Evolutionary conservation across 2,113 vertebrate species (phyloP).

Genomic region (Entosphenus tridentatus): DNA sequence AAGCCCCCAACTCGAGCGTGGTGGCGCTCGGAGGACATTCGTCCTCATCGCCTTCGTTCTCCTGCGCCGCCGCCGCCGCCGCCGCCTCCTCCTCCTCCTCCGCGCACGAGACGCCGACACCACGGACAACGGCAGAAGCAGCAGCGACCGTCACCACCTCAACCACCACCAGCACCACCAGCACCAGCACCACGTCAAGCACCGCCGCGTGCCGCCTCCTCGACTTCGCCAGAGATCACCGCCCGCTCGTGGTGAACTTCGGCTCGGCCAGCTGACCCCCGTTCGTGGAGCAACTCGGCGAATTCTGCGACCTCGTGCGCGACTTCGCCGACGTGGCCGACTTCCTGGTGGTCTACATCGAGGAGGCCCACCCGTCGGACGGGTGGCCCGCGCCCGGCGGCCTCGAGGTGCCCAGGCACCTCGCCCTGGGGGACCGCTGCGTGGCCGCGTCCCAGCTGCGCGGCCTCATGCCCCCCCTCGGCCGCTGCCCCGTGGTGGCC

Average conservation of each 20-base stretch:
- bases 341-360: conserved; percentile 88
- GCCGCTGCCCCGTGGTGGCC: conserved; percentile 66
- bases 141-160: not conserved
- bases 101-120: no score
- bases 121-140: no score
- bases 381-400: conserved; percentile 67
- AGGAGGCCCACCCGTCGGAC: conserved; percentile 83
- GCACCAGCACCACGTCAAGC: not conserved
- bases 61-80: no score
- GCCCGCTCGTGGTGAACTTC: conserved; percentile 85
- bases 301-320: conserved; percentile 74
- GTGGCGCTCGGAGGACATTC: conserved; percentile 31
- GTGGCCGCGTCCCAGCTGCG: conserved; percentile 52
- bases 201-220: conserved; percentile 42
- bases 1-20: conserved; percentile 76
- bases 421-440: conserved; percentile 56
- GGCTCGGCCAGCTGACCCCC: conserved; percentile 96
- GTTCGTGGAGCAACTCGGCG: conserved; percentile 62
- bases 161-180: not conserved
- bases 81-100: no score
- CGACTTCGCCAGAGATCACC: conserved; percentile 56
- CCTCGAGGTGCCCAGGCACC: conserved; percentile 61
- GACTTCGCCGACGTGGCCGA: conserved; percentile 74
- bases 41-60: no score
- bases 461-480: conserved; percentile 53